Evolutionary conservation across 2,888 invertebrate species (phyloP), one percentile per base, ranked within the genome.

Genomic region (Drosophila longiperda): DNA sequence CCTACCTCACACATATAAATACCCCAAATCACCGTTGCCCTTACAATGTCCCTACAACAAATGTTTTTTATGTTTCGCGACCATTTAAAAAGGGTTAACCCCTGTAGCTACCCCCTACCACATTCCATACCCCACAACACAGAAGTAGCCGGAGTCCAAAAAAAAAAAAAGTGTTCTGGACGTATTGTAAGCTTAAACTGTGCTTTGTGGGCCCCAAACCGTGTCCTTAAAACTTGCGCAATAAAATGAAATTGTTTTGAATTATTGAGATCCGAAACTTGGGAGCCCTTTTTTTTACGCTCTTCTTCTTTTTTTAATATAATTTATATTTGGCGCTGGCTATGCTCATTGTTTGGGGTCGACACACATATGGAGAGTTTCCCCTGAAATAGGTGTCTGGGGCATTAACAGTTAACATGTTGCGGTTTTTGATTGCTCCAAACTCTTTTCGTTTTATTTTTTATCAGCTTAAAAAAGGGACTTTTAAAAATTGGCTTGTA

Each of bases 171-270:
- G 53, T 50, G 3, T 26, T 34, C 34, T 11, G 45, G 50, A 54
- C 48, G 50, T 40, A 71, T 73, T 85, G 69, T 84, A 59, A 85
- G 83, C 78, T 82, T 84, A 89, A 84, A 85, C 81, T 80, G 79
- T 75, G 87, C 82, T 80, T 69, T 71, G 81, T 72, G 69, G 45
- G 65, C 45, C 33, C 64, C 50, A 50, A 69, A 40, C 49, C 49
- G 73, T 65, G 68, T 67, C 59, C 55, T 63, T 59, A 65, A 66
- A 67, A 65, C 87, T 85, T 73, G 61, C 64, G 75, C 83, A 75
- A 87, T 87, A 89, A 87, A 87, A 83, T 72, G 83, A 87, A 87
- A 89, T 89, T 89, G 87, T 87, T 87, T 89, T 87, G 87, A 87
- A 87, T 87, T 89, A 87, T 89, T 89, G 90, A 87, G 90, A 80